phyloP scores from a whole-genome alignment of 2,797 vertebrate species.

The Yasuhikotakia modesta region DNA sequence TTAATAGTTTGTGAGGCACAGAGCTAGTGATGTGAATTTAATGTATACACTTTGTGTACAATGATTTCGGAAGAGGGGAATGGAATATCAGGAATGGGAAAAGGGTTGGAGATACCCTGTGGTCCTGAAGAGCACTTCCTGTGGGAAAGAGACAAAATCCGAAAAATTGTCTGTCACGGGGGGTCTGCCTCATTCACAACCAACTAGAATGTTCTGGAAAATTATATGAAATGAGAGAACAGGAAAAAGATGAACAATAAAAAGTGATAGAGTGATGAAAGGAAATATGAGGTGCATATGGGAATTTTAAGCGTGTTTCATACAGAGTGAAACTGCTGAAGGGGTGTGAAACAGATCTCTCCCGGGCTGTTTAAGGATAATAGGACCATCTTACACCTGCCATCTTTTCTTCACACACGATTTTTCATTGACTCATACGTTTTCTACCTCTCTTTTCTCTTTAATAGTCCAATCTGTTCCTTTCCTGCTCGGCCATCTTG shows the following conservation, averaged over 20 bases:
- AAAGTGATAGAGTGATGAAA: slow-evolving; percentile 43
- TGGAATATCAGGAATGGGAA: slow-evolving; percentile 3
- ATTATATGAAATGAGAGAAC: no score
- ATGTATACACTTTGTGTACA: neutral
- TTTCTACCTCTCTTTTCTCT: neutral
- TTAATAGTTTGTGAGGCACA: slow-evolving; percentile 1
- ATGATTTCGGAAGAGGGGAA: neutral
- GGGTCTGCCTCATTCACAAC: no score
- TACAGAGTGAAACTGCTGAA: slow-evolving; percentile 33
- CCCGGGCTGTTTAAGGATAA: slow-evolving; percentile 45
- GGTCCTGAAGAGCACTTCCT: slow-evolving; percentile 27
- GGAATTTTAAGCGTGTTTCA: slow-evolving; percentile 42
- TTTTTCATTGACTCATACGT: slow-evolving; percentile 48
- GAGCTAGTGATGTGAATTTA: slow-evolving; percentile 4
- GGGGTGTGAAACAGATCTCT: slow-evolving; percentile 29
- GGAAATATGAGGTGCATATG: neutral
- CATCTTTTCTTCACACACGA: slow-evolving; percentile 41
- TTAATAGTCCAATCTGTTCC: slow-evolving; percentile 39
- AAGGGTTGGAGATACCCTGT: slow-evolving; percentile 65
- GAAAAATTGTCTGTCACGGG: slow-evolving; percentile 71
- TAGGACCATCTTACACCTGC: slow-evolving; percentile 53
- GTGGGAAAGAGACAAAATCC: slow-evolving; percentile 62
- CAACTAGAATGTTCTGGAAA: no score
- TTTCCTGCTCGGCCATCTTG: neutral
- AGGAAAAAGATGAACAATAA: slow-evolving; percentile 52